Evolutionary conservation across 2,797 vertebrate species (phyloP).

Genomic region (Fistularia commersonii): DNA sequence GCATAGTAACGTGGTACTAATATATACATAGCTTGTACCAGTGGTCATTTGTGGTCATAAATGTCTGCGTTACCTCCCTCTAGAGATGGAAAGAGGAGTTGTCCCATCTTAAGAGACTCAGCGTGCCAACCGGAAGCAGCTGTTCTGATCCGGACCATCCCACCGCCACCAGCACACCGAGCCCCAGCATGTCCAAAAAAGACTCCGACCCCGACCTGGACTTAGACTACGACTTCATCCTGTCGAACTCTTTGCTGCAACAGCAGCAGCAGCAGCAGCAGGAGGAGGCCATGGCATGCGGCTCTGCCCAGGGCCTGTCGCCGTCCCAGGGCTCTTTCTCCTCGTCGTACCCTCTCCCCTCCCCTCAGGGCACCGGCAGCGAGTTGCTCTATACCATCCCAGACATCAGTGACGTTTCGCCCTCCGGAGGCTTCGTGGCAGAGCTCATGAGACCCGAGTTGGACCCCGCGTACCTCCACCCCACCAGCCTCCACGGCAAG

Average conservation of each 20-base stretch:
- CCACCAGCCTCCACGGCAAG: conserved; percentile 86
- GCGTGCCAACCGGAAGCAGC: conserved; percentile 75
- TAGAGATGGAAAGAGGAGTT: conserved; percentile 96
- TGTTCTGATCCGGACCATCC: conserved; percentile 67
- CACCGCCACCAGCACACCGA: conserved; percentile 56
- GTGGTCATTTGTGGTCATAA: conserved; percentile 17
- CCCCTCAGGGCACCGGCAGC: conserved; percentile 67
- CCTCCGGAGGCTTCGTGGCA: conserved; percentile 93
- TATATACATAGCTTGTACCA: too few relatives aligned
- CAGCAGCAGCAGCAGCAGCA: conserved; percentile 78
- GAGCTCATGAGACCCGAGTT: conserved; percentile 94
- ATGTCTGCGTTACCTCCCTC: conserved; percentile 47
- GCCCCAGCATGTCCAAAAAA: conserved; percentile 77
- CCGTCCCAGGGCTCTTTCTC: conserved; percentile 77
- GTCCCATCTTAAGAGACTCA: conserved; percentile 83
- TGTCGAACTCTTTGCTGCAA: conserved; percentile 91
- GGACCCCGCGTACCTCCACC: conserved; percentile 91
- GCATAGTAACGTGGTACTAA: too few relatives aligned
- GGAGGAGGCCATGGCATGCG: conserved; percentile 64
- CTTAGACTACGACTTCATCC: conserved; percentile 94
- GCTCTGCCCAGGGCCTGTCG: conserved; percentile 74
- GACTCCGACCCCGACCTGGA: conserved; percentile 88
- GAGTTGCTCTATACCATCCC: conserved; percentile 82
- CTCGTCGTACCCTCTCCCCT: conserved; percentile 79
- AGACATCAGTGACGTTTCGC: conserved; percentile 91